These are phyloP conservation scores for Ladona fulva DNA, from an alignment of 1,140 invertebrate species.

Conservation along the genomic window DNA sequence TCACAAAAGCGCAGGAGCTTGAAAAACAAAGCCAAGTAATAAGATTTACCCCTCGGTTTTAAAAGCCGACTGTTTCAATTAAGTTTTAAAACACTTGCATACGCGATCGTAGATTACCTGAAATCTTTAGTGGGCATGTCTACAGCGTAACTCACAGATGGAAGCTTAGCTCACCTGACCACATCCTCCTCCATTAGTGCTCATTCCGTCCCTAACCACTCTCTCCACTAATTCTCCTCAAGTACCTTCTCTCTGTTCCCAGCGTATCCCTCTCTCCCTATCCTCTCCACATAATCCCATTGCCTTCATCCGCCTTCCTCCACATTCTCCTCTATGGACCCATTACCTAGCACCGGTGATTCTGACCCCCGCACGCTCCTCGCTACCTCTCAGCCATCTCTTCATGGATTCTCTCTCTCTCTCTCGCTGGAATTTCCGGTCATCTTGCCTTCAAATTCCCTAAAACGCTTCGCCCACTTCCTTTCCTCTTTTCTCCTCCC, in stretches of 20 bases:
- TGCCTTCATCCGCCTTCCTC: neutral
- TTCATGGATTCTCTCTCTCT: neutral
- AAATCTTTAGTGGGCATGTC: neutral
- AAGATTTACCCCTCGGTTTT: too few relatives aligned
- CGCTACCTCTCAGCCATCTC: neutral
- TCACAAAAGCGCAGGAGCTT: too few relatives aligned
- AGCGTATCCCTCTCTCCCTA: too few relatives aligned
- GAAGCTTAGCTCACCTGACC: neutral
- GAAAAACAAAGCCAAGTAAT: too few relatives aligned
- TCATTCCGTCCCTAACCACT: neutral
- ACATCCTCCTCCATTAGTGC: neutral
- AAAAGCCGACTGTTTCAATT: too few relatives aligned
- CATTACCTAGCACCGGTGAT: neutral
- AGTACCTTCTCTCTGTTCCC: too few relatives aligned
- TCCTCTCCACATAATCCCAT: neutral
- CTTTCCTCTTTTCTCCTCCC: too few relatives aligned
- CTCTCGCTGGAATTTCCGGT: neutral
- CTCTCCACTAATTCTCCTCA: neutral
- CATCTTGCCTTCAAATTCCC: too few relatives aligned
- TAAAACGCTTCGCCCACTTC: too few relatives aligned
- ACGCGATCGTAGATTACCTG: too few relatives aligned
- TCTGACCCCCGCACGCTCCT: neutral
- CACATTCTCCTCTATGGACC: neutral
- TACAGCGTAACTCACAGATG: neutral
- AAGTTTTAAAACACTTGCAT: too few relatives aligned